Evolutionary conservation across 1,140 invertebrate species (phyloP), one percentile per base, ranked within the genome.

Genomic region (Camponotus floridanus): DNA sequence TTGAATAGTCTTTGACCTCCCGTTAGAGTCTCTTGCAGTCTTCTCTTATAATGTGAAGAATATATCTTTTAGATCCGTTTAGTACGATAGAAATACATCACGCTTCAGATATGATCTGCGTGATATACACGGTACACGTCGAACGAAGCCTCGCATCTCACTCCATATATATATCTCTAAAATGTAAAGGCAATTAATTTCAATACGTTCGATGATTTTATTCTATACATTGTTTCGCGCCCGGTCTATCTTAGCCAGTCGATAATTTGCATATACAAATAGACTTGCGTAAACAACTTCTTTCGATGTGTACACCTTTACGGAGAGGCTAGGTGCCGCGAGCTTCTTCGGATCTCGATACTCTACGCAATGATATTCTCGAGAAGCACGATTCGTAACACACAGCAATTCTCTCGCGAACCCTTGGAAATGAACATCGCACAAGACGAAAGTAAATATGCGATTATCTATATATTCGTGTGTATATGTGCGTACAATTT

Each of bases 381-480:
- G 42, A 51, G 42, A 65, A 65, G 62, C 62, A 62, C 26, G 26
- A 67, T 55, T 79, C 42, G 31, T 33, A 76, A 64, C 59, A 64
- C 59, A 67, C 1, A n/a, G 45, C 48, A 68, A 79, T 39, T 55
- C 21, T 31, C 36, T 70, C 33, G 64, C 78, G 36, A 68, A 59
- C 21, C 4, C 33, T 79, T 36, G 42, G 7, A 70, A 80, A 68
- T 70, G 48, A 80, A 80, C 21, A 55, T 80, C 33, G 33, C 48
- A 64, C 26, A 39, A 21, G 21, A 80, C 48, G 9, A 80, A 74
- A 70, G 33, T 68, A 57, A 68, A 70, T 65, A 80, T 31, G 21
- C 51, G 57, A 74, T 55, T 87, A 45, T 64, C 15, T 78, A 87
- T 78, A 87, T 73, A 78, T 85, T 64, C 70, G 59, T 73, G 51